A percentile compares a stretch with the other conserved stretches of the same genome.
These are phyloP conservation scores for Antheraea mylitta DNA, from an alignment of 1,140 invertebrate genomes.

Conservation along the genomic window DNA sequence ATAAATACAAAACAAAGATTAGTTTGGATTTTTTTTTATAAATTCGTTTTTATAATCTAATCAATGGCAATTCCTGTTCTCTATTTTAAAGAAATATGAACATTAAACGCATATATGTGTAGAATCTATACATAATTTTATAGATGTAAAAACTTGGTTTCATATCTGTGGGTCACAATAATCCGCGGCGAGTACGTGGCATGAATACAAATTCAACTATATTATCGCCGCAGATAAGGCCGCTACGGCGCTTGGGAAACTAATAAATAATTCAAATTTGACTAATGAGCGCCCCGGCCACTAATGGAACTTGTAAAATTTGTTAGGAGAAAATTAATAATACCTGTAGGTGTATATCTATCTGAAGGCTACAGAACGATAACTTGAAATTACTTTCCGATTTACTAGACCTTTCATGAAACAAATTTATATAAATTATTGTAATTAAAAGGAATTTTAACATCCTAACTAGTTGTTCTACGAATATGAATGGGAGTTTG, in stretches of 20 bases:
- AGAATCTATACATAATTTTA: neutral
- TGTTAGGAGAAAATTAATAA: slow-evolving; percentile 5
- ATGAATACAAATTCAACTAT: slow-evolving; percentile 17
- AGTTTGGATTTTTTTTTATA: no score
- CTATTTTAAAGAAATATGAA: no score
- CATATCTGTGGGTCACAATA: slow-evolving; percentile 6
- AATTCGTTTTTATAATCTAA: no score
- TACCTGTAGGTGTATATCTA: neutral
- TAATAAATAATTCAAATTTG: slow-evolving; percentile 31
- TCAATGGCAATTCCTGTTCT: no score
- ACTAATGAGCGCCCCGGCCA: slow-evolving; percentile 20
- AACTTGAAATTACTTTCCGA: neutral
- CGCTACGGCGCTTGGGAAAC: slow-evolving; percentile 12
- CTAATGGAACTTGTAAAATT: slow-evolving; percentile 4
- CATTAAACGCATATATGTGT: no score
- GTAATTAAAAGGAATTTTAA: no score
- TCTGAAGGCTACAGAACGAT: no score
- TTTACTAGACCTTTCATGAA: no score
- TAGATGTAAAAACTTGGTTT: neutral
- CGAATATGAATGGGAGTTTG: no score
- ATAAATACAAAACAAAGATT: no score
- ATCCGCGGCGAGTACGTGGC: slow-evolving; percentile 14
- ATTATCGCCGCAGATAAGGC: slow-evolving; percentile 20
- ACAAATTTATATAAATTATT: no score
- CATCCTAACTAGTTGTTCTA: no score